These are phyloP conservation scores for Cosmia pyralina DNA, from an alignment of 2,888 invertebrate species.

Conservation along the genomic window DNA sequence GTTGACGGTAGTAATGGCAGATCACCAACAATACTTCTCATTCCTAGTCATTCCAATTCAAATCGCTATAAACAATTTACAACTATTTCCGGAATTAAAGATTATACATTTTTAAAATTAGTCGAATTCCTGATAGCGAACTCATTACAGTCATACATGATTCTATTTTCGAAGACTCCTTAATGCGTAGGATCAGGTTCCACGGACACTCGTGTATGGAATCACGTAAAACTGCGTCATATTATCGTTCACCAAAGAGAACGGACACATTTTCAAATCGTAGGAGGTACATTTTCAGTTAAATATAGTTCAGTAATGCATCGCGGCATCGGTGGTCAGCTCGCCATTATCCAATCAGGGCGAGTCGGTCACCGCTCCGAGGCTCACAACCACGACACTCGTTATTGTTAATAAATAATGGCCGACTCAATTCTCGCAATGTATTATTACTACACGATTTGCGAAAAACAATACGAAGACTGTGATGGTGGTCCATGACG, in stretches of 20 bases:
- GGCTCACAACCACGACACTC: slow-evolving; percentile 65
- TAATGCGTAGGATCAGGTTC: slow-evolving; percentile 41
- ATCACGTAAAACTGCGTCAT: slow-evolving; percentile 47
- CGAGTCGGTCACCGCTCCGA: slow-evolving; percentile 78
- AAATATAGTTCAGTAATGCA: slow-evolving; percentile 73
- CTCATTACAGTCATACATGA: slow-evolving; percentile 1
- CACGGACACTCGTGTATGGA: slow-evolving; percentile 26
- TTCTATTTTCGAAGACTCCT: slow-evolving; percentile 26
- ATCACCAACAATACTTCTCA: slow-evolving; percentile 19
- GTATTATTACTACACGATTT: slow-evolving; percentile 66
- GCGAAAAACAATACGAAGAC: slow-evolving; percentile 49
- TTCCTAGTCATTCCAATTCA: neutral
- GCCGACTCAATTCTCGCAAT: slow-evolving; percentile 58
- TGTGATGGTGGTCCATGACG: slow-evolving; percentile 49
- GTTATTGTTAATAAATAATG: slow-evolving; percentile 77
- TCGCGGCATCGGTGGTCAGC: slow-evolving; percentile 55
- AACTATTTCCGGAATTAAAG: slow-evolving; percentile 1
- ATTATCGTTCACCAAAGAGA: slow-evolving; percentile 35
- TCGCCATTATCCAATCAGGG: slow-evolving; percentile 81
- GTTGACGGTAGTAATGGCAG: slow-evolving; percentile 15
- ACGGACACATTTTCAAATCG: slow-evolving; percentile 49
- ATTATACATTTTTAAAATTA: slow-evolving; percentile 11
- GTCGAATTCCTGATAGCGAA: slow-evolving; percentile 19
- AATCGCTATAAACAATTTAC: slow-evolving; percentile 1
- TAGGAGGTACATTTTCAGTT: slow-evolving; percentile 68